Evolutionary conservation across 2,888 invertebrate genomes (phyloP).

Genomic region (Pogonocherus hispidulus): DNA sequence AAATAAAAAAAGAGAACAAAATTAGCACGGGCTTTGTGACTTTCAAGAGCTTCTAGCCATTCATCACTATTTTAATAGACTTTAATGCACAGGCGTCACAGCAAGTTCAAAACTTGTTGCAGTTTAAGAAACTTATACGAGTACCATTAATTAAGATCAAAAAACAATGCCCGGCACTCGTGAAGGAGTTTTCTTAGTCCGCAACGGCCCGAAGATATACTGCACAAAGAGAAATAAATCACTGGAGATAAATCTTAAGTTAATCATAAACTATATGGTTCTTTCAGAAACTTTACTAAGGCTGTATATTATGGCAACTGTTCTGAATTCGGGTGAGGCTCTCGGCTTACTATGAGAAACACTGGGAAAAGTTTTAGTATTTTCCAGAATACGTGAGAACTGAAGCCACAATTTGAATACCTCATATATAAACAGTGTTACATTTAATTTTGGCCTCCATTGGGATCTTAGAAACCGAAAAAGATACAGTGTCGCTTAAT

Average conservation of each 20-base stretch:
- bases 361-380: background rate
- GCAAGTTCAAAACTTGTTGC: background rate
- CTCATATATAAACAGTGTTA: too few relatives aligned
- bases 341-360: background rate
- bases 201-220: background rate
- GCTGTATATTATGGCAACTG: conserved; percentile 13
- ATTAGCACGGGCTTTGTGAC: too few relatives aligned
- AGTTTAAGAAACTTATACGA: background rate
- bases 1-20: too few relatives aligned
- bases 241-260: conserved; percentile 2
- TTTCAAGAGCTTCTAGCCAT: background rate
- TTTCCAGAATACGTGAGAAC: background rate
- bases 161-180: background rate
- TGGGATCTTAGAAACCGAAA: too few relatives aligned
- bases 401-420: background rate
- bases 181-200: background rate
- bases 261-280: conserved; percentile 23
- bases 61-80: conserved; percentile 1
- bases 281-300: conserved; percentile 17
- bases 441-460: too few relatives aligned
- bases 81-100: background rate
- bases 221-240: conserved; percentile 8
- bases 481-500: too few relatives aligned
- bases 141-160: background rate
- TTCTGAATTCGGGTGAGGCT: background rate